phyloP scores from a whole-genome alignment of 2,797 vertebrate genomes.

The Delichon dasypus region DNA sequence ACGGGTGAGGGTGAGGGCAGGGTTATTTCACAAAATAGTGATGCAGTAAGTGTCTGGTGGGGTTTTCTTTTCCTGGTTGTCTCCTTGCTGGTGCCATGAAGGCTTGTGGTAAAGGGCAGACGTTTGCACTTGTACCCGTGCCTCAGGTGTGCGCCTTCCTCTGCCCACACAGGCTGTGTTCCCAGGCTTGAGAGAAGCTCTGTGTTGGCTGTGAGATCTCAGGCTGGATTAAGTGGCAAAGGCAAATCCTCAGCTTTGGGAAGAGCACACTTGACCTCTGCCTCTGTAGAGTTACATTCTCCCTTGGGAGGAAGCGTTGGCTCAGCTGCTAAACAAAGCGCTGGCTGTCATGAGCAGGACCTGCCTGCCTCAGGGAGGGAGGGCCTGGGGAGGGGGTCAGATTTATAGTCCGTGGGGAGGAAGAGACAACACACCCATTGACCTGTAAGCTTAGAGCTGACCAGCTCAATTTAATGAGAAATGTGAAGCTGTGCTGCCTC shows the following conservation, averaged over 20 bases:
- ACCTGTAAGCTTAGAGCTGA: not conserved
- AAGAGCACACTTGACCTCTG: constrained; percentile 68
- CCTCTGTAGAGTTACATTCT: not conserved
- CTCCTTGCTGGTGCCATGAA: not conserved
- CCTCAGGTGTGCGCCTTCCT: not conserved
- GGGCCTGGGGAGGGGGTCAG: not conserved
- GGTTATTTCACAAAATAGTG: not conserved
- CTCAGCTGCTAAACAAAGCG: not conserved
- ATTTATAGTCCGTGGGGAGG: not conserved
- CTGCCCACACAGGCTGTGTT: not conserved
- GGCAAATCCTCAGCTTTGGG: constrained; percentile 45
- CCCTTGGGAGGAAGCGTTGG: constrained; percentile 56
- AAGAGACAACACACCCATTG: not conserved
- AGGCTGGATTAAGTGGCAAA: constrained; percentile 46
- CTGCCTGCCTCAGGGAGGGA: not conserved
- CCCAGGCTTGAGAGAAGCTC: not conserved
- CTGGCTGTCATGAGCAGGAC: constrained; percentile 29
- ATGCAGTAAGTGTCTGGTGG: not conserved
- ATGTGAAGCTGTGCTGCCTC: not conserved
- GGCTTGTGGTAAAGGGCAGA: not conserved
- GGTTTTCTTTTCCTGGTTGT: not conserved
- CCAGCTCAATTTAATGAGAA: constrained; percentile 26
- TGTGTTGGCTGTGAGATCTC: not conserved
- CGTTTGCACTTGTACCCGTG: not conserved
- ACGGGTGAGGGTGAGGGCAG: not conserved